Evolutionary conservation across 2,113 vertebrate species (phyloP), one percentile per base, ranked within the genome.

Genomic region (Pelecanus crispus): DNA sequence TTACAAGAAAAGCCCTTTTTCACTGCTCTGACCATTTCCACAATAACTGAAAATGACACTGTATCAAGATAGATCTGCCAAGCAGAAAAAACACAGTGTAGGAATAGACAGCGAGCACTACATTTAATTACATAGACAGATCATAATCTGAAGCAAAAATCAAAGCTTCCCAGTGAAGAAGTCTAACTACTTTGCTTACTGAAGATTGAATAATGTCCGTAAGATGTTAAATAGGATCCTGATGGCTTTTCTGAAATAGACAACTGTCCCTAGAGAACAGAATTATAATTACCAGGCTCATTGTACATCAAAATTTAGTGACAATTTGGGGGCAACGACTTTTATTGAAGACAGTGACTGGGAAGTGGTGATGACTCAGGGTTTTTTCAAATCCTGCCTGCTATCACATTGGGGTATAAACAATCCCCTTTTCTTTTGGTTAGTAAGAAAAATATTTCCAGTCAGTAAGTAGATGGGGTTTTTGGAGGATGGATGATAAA

Each of bases 91-190:
- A 63, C 70, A 16, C 40, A 56, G 8, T 45, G 22, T 78, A 72
- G 61, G 67, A 89, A 80, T 8, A 73, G 80, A n/a, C 62, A 84
- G 20, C 3, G 7, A 83, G 42, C 34, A 28, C 34, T 59, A 56
- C 40, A 68, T 85, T 92, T 94, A 94, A 92, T 94, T 94, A 75
- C 29, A 42, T 9, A 59, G 65, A 36, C 34, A 36, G 26, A 52
- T 77, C 17, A 47, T 72, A 67, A 94, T 79, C 72, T 94, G 67
- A 88, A 94, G 61, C 21, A 94, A 72, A 94, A 95, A 81, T 81
- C 65, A 81, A 92, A 97, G 73, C 40, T 87, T 17, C 12, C 20
- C 22, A 26, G 25, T 47, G 36, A 91, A 34, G 19, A 86, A 75
- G 12, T 56, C 38, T 55, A 67, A 67, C 31, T 81, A 24, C 34